Base-by-base conservation (phyloP, 2,797 vertebrate genomes). In the Dryobates pubescens region DNA sequence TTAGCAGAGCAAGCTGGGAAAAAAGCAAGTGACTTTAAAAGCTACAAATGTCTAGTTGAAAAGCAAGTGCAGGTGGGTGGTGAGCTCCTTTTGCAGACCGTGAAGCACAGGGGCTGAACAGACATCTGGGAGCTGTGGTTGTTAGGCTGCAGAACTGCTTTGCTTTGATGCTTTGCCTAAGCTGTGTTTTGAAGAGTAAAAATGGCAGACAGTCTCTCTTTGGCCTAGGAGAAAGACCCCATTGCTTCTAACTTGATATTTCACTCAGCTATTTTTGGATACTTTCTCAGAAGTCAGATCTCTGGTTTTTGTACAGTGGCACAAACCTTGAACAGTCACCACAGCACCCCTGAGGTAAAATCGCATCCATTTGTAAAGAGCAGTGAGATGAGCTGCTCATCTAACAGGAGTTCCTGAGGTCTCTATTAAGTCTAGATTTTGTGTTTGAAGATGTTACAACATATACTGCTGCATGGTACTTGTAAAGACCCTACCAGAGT, bases 1-100 rank as follows among this genome's bases (percentile, higher is more conserved):
- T 94, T 94, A 95, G 54, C 54, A 91, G 77, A 91, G 65, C 85
- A 77, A 76, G 89, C 94, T 88, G 91, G 80, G 87, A 91, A 92
- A 47, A 96, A 95, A 92, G 87, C 17, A 10, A 91, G 63, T 38
- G 87, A 78, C 70, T 95, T 96, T 61, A 63, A 92, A 95, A 90
- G 71, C 84, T 93, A 24, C 53, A 88, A 63, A 81, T 88, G 89
- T 65, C 76, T 78, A 5, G 43, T 83, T 95, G 74, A 92, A 96
- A 95, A 88, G 91, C 86, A 8, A 47, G 71, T 64, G 74, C 71
- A 64, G 89, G 91, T 63, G 38, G 87, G 89, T 29, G 91, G 94
- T 86, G 82, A 91, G 79, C 64, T 93, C 85, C 38, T 91, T 56
- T 86, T 0, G 0, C 1, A 8, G 84, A 32, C 82, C 17, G 1